phyloP scores from a whole-genome alignment of 2,888 invertebrate genomes.

The Altica lythri region DNA sequence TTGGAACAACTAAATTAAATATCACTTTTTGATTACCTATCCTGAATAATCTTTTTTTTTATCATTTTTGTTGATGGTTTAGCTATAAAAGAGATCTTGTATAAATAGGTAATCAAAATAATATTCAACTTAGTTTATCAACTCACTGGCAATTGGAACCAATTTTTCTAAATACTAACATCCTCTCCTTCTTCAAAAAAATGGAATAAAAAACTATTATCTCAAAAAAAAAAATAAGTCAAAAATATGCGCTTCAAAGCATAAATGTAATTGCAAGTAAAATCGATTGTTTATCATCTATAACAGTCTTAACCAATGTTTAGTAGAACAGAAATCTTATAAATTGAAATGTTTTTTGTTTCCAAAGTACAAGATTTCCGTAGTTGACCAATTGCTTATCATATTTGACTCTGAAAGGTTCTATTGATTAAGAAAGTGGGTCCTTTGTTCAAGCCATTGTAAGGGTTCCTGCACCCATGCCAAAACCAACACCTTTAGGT shows the following conservation, averaged over 20 bases:
- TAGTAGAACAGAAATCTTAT: conserved; percentile 28
- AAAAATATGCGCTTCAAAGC: conserved; percentile 48
- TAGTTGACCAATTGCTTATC: conserved; percentile 8
- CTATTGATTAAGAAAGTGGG: conserved; percentile 42
- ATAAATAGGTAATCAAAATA: conserved; percentile 22
- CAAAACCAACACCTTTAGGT: conserved; percentile 88
- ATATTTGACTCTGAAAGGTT: conserved; percentile 4
- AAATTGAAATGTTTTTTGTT: conserved; percentile 20
- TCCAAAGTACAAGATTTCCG: conserved; percentile 29
- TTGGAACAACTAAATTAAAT: conserved; percentile 33
- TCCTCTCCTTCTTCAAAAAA: conserved; percentile 37
- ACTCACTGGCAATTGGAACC: conserved; percentile 41
- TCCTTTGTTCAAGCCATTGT: conserved; percentile 74
- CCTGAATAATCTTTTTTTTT: conserved; percentile 21
- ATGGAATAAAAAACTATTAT: conserved; percentile 39
- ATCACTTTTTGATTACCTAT: conserved; percentile 16
- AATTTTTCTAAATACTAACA: conserved; percentile 45
- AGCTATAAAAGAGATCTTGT: conserved; percentile 18
- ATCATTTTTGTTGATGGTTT: conserved; percentile 1
- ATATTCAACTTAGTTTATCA: conserved; percentile 31
- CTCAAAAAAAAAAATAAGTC: conserved; percentile 35
- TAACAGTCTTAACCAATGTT: conserved; percentile 45
- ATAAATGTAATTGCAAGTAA: conserved; percentile 32
- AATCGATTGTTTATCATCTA: conserved; percentile 31
- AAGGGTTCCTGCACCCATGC: conserved; percentile 87